Percentiles rank a stretch among this genome's conserved stretches.
phyloP scores from a whole-genome alignment of 2,797 vertebrate genomes.

The Anisognathus igniventris region DNA sequence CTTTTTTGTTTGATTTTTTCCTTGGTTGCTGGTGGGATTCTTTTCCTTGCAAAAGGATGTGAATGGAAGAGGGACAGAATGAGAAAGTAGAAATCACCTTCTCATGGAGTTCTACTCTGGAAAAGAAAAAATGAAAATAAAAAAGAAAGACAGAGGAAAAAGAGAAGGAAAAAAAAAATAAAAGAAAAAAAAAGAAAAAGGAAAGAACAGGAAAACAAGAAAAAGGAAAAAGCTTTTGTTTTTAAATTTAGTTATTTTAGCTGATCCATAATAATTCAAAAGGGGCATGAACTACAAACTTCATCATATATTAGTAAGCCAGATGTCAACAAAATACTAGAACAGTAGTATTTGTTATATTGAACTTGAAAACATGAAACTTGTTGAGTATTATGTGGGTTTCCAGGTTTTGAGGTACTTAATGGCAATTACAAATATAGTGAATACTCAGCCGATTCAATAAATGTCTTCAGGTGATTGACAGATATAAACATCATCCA shows the following conservation, averaged over 20 bases:
- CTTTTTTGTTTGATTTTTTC: neutral
- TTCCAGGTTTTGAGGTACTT: neutral
- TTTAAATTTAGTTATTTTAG: neutral
- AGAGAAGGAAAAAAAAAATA: neutral
- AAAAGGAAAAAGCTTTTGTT: neutral
- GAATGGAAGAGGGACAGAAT: neutral
- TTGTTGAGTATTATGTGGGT: neutral
- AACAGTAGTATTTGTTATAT: neutral
- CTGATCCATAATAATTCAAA: neutral
- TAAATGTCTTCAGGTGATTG: neutral
- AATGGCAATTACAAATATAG: neutral
- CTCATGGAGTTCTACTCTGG: neutral
- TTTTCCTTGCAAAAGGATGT: neutral
- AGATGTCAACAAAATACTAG: neutral
- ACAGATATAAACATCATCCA: neutral
- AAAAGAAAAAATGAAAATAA: neutral
- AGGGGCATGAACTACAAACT: neutral
- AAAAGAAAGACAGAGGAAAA: neutral
- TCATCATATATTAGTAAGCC: neutral
- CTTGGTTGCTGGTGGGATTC: neutral
- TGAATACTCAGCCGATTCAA: neutral
- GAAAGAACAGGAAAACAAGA: neutral
- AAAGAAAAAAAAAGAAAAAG: neutral
- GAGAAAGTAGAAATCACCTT: neutral
- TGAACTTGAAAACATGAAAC: neutral